Base-by-base conservation (phyloP, 2,113 vertebrate genomes). In the Platysternon megacephalum region DNA sequence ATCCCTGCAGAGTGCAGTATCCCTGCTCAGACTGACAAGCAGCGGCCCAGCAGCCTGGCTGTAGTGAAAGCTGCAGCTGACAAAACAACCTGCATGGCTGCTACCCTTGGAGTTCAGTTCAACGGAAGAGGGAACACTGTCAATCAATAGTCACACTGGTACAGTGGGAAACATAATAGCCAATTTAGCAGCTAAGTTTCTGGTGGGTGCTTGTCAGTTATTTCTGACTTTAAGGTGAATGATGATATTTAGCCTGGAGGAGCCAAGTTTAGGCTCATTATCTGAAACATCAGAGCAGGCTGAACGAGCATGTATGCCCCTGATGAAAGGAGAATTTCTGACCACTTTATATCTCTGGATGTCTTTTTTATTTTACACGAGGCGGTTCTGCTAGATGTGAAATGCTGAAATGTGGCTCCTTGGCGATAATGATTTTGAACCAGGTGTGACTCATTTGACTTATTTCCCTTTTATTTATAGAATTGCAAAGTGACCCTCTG, bases 21-120 rank as follows among this genome's bases (percentile, higher is more conserved):
- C 91, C 68, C 82, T 49, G 85, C n/a, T 22, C 1, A 0, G 53
- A 79, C 91, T 72, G 92, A 65, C 84, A 91, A 78, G 84, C 90
- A 1, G 79, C 2, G 2, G 90, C 44, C 88, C 4, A 1, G 46
- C 55, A 56, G 44, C 61, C 83, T 82, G 91, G 85, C 52, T 91
- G 19, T 26, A 56, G 49, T 46, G 52, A 91, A 39, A 87, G 85
- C 49, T 24, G 4, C 98, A 98, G 98, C 98, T 98, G 98, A 98
- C 96, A 97, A 98, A 98, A 98, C 97, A 98, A 94, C 82, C 90
- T 49, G 90, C 95, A 61, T 14, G 88, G 93, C 91, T 52, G 89
- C 85, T 32, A 1, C 82, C 94, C 93, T 79, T 12, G 6, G 86
- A 94, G 83, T 88, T 95, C 88, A 6, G 58, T 90, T 79, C 3